Base-by-base conservation (phyloP, 2,113 vertebrate species). In the Coturnix japonica region DNA sequence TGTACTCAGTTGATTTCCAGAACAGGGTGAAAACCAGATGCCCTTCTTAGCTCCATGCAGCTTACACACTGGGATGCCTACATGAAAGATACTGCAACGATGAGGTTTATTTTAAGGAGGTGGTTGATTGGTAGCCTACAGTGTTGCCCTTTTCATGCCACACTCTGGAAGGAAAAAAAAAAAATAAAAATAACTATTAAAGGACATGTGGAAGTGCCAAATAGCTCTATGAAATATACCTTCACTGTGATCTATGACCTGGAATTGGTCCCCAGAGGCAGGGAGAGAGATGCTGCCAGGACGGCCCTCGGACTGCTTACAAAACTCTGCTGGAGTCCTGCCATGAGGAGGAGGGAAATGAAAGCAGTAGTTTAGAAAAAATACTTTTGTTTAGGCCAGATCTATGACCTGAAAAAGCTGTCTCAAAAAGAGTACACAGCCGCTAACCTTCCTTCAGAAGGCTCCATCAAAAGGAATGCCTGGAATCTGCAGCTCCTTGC, bases 331-430 rank as follows among this genome's bases (percentile, higher is more conserved):
- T 95, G 94, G 94, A 94, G 76, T 67, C 94, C 91, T 95, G 89
- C 89, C 94, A 85, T 89, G 79, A 96, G 89, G 91, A 94, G 87
- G 73, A 95, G 65, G 73, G 87, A 93, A 96, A 96, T 94, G 80
- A 96, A 96, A 96, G 81, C 87, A 82, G 69, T 85, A 89, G 92
- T 94, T 95, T 85, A 71, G 89, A 94, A 96, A 96, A 94, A 93
- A 82, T 60, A 96, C 94, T 93, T 96, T 92, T 95, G 94, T 93
- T 96, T 96, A 88, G 91, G 94, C 91, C 96, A 92, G 79, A 91
- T 96, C 89, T 81, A 49, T 95, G 94, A 94, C 94, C 92, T 96
- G 79, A 87, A 92, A 95, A 95, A 95, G 89, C 93, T 83, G 79
- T 60, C 84, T 96, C 85, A 67, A 93, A 95, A 92, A 56, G 81